phyloP scores from a whole-genome alignment of 2,797 vertebrate genomes.

The Apogon talboti region DNA sequence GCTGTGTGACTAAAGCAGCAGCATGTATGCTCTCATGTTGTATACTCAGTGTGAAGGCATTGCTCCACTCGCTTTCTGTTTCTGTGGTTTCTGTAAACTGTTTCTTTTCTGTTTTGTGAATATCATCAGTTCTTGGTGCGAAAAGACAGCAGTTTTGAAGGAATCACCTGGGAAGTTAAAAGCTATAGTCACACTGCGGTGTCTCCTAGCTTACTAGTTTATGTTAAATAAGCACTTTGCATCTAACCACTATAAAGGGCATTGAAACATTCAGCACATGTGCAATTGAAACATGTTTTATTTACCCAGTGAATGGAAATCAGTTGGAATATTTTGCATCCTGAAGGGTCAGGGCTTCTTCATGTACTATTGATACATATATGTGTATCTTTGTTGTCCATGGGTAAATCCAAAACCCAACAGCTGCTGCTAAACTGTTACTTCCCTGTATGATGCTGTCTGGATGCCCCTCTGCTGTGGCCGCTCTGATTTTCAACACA shows the following conservation, averaged over 20 bases:
- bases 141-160: slow-evolving; percentile 63
- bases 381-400: slow-evolving; percentile 81
- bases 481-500: slow-evolving; percentile 47
- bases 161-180: slow-evolving; percentile 69
- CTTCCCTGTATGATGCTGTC: slow-evolving; percentile 76
- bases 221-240: slow-evolving; percentile 86
- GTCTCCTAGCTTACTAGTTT: slow-evolving; percentile 74
- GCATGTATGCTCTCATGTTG: slow-evolving; percentile 64
- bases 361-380: slow-evolving; percentile 72
- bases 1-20: slow-evolving; percentile 76
- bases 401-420: slow-evolving; percentile 82
- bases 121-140: slow-evolving; percentile 50
- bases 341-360: slow-evolving; percentile 73
- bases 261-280: slow-evolving; percentile 84
- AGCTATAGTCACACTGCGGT: slow-evolving; percentile 79
- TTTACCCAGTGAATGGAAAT: slow-evolving; percentile 68
- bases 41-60: slow-evolving; percentile 63
- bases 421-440: slow-evolving; percentile 86
- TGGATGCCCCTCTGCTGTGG: slow-evolving; percentile 59
- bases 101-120: slow-evolving; percentile 67
- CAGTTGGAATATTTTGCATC: slow-evolving; percentile 64
- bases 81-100: slow-evolving; percentile 51
- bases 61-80: slow-evolving; percentile 62
- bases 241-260: slow-evolving; percentile 88
- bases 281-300: slow-evolving; percentile 77